phyloP scores from a whole-genome alignment of 2,888 invertebrate species.

The Actias luna region DNA sequence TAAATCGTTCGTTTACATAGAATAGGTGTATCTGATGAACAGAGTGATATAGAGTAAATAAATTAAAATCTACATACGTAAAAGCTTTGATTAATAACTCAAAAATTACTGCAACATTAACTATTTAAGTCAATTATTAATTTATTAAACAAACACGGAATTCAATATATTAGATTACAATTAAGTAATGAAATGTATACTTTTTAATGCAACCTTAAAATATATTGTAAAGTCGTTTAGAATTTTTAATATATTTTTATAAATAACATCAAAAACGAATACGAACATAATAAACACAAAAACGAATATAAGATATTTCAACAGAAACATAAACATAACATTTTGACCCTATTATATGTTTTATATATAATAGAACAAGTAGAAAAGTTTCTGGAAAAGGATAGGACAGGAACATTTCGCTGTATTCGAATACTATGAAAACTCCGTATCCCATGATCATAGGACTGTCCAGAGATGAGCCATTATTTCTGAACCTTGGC shows the following conservation, averaged over 20 bases:
- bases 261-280: no score
- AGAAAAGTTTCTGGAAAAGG: no score
- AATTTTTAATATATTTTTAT: background rate
- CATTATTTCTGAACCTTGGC: constrained; percentile 1
- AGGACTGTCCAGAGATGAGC: background rate
- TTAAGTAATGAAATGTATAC: background rate
- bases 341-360: no score
- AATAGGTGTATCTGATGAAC: no score
- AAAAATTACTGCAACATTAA: background rate
- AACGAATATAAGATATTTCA: no score
- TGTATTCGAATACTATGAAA: background rate
- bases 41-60: no score
- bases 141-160: background rate
- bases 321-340: no score
- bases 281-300: no score
- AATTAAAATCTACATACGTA: background rate
- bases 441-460: background rate
- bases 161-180: background rate
- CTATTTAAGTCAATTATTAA: background rate
- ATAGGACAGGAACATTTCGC: background rate
- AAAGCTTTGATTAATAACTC: background rate
- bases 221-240: background rate
- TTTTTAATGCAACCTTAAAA: background rate
- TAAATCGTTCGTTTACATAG: no score
- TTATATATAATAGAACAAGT: no score